Evolutionary conservation across 1,140 invertebrate species (phyloP), one percentile per base, ranked within the genome.

Genomic region (Drosophila trapezifrons): DNA sequence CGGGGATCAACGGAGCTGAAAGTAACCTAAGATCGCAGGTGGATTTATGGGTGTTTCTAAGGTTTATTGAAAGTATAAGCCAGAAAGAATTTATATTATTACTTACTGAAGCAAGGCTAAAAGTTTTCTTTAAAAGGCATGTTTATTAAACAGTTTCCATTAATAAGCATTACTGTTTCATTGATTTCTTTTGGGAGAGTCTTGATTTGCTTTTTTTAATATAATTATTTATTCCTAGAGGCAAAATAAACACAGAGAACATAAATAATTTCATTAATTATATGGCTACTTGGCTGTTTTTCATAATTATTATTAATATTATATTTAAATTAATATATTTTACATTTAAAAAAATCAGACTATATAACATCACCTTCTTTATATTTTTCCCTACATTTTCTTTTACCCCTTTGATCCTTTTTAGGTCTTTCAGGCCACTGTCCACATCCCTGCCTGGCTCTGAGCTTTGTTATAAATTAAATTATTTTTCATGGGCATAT

Each of bases 381-480:
- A 27, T 7, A n/a, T 47, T 27, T 10, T 1, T 0, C 2, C 1
- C 5, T 12, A 12, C 17, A 49, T 29, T 18, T 51, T 51, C 47
- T 13, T 38, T 6, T 5, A 38, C 15, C 37, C 15, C 5, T n/a
- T 13, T 43, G 10, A 18, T 64, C 13, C 27, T 10, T 42, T 64
- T 37, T 2, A 40, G 9, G 17, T 5, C 17, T 17, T 51, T 4
- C 3, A 5, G 9, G 12, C 60, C 80, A 84, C 80, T 58, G 80
- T 83, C 40, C 54, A 20, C 17, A 22, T 54, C 18, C 32, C 51
- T 54, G 56, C 17, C 51, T 45, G 52, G 20, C 18, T 54, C 37
- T 43, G 46, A 45, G 22, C 52, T 75, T 70, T 64, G 82, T 75
- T 80, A 85, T 78, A 80, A 85, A 85, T 80, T 85, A 80, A 72